Evolutionary conservation across 2,888 invertebrate species (phyloP).

Genomic region (Epicampocera succincta): DNA sequence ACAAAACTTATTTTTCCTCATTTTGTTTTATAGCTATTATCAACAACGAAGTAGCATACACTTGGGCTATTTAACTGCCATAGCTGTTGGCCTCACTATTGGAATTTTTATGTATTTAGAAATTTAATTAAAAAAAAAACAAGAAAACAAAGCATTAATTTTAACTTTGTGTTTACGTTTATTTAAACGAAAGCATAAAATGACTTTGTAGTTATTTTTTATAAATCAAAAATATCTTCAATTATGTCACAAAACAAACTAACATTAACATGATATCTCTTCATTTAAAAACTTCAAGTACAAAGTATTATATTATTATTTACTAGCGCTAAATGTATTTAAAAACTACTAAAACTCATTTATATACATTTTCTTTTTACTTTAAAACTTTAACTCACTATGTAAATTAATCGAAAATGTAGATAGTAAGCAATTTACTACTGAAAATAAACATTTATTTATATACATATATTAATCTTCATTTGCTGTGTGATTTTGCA

Average conservation of each 20-base stretch:
- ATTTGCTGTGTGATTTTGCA: conserved; percentile 71
- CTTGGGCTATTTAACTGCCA: conserved; percentile 82
- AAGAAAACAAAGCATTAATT: no score
- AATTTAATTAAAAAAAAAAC: conserved; percentile 57
- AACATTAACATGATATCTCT: conserved; percentile 40
- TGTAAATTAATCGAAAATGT: conserved; percentile 32
- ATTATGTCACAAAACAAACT: conserved; percentile 26
- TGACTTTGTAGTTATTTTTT: neutral
- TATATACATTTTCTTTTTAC: conserved; percentile 18
- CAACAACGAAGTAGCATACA: conserved; percentile 80
- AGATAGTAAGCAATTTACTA: conserved; percentile 42
- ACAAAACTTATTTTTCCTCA: neutral
- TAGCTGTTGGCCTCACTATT: conserved; percentile 82
- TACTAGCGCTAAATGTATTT: conserved; percentile 1
- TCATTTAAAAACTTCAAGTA: conserved; percentile 60
- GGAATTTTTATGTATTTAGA: conserved; percentile 80
- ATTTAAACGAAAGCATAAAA: neutral
- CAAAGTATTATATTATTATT: conserved; percentile 62
- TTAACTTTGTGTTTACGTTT: neutral
- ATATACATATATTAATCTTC: conserved; percentile 30
- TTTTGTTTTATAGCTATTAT: conserved; percentile 72
- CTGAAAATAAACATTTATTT: conserved; percentile 51
- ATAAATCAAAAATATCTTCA: neutral
- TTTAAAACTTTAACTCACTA: conserved; percentile 40
- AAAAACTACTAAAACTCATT: conserved; percentile 35